Evolutionary conservation across 2,113 vertebrate species (phyloP).

Genomic region (Oriolus oriolus): DNA sequence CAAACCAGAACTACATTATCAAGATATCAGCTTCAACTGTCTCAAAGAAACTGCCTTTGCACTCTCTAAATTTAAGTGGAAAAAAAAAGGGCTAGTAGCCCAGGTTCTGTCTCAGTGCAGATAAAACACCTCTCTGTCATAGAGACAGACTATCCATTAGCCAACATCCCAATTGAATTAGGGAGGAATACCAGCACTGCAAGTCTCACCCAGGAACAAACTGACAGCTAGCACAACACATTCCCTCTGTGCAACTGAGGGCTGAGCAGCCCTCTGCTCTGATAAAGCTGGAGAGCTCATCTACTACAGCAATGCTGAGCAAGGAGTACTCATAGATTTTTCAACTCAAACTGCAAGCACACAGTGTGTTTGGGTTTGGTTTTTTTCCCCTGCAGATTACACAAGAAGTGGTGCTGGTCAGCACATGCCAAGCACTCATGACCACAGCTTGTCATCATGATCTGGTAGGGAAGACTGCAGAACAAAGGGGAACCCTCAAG

Average conservation of each 20-base stretch:
- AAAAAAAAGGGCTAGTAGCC: background rate
- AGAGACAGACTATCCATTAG: background rate
- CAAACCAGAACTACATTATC: background rate
- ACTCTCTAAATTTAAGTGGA: background rate
- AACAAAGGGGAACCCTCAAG: background rate
- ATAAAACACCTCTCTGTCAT: background rate
- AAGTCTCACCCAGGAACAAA: background rate
- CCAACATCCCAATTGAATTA: background rate
- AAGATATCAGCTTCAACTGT: background rate
- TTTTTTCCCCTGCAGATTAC: background rate
- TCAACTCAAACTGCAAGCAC: background rate
- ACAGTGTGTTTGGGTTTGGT: fast-evolving
- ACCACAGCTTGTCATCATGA: background rate
- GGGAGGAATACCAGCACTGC: background rate
- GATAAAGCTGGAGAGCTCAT: background rate
- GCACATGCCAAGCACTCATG: background rate
- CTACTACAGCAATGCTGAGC: background rate
- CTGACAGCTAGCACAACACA: background rate
- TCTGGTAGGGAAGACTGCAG: background rate
- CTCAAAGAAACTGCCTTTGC: background rate
- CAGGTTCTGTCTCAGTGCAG: background rate
- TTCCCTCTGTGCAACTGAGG: background rate
- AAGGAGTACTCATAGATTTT: background rate
- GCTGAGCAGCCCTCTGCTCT: background rate
- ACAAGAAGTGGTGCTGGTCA: background rate